A percentile compares a stretch with the other conserved stretches of the same genome.
These are phyloP conservation scores for Microchirus variegatus DNA, from an alignment of 2,797 vertebrate genomes.

Conservation along the genomic window DNA sequence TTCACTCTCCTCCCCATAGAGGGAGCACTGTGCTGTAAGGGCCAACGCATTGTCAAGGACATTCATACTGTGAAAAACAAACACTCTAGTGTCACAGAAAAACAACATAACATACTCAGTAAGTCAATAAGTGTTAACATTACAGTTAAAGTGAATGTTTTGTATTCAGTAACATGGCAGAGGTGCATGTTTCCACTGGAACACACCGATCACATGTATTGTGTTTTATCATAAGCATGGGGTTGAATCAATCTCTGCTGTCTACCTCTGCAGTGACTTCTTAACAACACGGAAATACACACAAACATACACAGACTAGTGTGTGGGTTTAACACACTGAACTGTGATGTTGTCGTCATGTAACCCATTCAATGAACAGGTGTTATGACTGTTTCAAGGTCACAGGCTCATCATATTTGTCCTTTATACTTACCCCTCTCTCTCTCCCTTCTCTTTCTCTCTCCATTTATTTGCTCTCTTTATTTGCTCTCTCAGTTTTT, in stretches of 20 bases:
- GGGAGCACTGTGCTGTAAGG: constrained; percentile 64
- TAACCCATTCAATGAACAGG: constrained; percentile 19
- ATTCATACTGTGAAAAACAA: constrained; percentile 74
- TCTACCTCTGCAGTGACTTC: too few species aligned
- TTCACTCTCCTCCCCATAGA: constrained; percentile 72
- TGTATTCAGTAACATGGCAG: too few species aligned
- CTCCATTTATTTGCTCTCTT: constrained; percentile 50
- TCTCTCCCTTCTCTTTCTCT: constrained; percentile 1
- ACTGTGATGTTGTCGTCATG: constrained; percentile 28
- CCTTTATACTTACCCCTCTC: constrained; percentile 55
- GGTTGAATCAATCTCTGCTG: too few species aligned
- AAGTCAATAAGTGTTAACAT: constrained; percentile 35
- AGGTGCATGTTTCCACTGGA: too few species aligned
- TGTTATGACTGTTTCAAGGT: constrained; percentile 68
- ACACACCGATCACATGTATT: too few species aligned
- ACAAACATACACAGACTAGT: constrained; percentile 6
- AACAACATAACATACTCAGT: constrained; percentile 39
- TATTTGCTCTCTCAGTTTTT: constrained; percentile 55
- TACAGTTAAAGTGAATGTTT: too few species aligned
- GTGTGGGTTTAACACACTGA: constrained; percentile 43
- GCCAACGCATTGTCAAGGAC: constrained; percentile 71
- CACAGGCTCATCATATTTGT: constrained; percentile 48
- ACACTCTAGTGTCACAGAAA: constrained; percentile 50
- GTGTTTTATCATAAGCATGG: too few species aligned
- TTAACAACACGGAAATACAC: neutral